Conservation (phyloP, 2,113 vertebrate species). For the Nothoprocta perdicaria region DNA sequence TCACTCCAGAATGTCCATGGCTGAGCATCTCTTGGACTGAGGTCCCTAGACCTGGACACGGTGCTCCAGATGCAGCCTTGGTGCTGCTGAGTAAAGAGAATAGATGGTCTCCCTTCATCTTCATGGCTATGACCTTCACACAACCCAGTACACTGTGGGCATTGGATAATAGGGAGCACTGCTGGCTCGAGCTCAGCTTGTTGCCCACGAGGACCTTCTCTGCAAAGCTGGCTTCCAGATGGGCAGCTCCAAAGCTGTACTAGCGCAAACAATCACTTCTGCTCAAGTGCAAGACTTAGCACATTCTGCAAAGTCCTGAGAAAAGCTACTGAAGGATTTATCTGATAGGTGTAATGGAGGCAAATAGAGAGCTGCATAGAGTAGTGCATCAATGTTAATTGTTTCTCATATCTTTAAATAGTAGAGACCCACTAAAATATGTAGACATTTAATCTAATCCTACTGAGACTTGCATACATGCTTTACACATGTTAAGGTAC, state of each 20-base stretch:
- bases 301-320: background rate
- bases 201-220: background rate
- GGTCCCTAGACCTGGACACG: background rate
- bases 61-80: background rate
- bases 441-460: background rate
- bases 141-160: background rate
- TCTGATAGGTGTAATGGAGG: background rate
- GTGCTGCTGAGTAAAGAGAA: background rate
- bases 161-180: background rate
- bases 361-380: background rate
- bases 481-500: background rate
- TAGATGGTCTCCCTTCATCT: background rate
- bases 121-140: rapidly evolving
- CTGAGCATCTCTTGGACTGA: too few species aligned
- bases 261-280: rapidly evolving
- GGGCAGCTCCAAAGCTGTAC: background rate
- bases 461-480: background rate
- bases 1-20: background rate
- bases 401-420: background rate
- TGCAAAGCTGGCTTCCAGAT: background rate
- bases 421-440: background rate
- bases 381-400: background rate
- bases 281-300: background rate
- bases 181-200: background rate
- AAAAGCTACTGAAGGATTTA: background rate